phyloP scores from a whole-genome alignment of 2,113 vertebrate species.

The Ictalurus punctatus region DNA sequence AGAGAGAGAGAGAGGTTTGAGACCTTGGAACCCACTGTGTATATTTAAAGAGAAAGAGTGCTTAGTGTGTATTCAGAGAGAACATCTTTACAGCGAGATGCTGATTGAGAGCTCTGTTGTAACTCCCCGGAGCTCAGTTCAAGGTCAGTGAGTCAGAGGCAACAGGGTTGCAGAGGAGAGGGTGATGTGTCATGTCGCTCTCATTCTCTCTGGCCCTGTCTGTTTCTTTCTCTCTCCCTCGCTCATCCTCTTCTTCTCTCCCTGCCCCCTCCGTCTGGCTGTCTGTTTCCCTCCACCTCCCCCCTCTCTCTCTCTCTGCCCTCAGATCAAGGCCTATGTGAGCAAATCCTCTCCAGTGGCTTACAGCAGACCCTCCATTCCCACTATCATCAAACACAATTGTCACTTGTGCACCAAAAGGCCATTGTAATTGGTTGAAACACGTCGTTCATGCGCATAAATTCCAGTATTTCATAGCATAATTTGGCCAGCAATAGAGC shows the following conservation, averaged over 20 bases:
- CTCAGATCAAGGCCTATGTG: slow-evolving; percentile 53
- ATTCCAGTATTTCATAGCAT: slow-evolving; percentile 52
- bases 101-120: slow-evolving; percentile 61
- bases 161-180: slow-evolving; percentile 63
- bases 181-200: slow-evolving; percentile 70
- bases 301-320: slow-evolving; percentile 19
- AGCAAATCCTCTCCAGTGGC: slow-evolving; percentile 49
- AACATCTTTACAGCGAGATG: slow-evolving; percentile 32
- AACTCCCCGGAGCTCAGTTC: slow-evolving; percentile 61
- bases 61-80: slow-evolving; percentile 16
- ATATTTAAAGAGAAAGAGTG: slow-evolving; percentile 17
- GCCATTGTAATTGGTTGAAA: slow-evolving; percentile 54
- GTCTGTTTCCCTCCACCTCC: slow-evolving; percentile 32
- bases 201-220: slow-evolving; percentile 56
- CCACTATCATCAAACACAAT: slow-evolving; percentile 45
- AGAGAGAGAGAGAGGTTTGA: not conserved
- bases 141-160: slow-evolving; percentile 76
- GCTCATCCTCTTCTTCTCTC: slow-evolving; percentile 22
- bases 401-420: slow-evolving; percentile 54
- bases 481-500: slow-evolving; percentile 19
- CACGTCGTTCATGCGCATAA: slow-evolving; percentile 50
- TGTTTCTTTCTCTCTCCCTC: slow-evolving; percentile 15
- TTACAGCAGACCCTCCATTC: slow-evolving; percentile 44
- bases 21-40: slow-evolving; percentile 20
- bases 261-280: slow-evolving; percentile 13